A percentile compares a stretch with the other conserved stretches of the same genome.
These are phyloP conservation scores for Rhabdophis nuchalis DNA, from an alignment of 2,797 vertebrate species.

Conservation along the genomic window DNA sequence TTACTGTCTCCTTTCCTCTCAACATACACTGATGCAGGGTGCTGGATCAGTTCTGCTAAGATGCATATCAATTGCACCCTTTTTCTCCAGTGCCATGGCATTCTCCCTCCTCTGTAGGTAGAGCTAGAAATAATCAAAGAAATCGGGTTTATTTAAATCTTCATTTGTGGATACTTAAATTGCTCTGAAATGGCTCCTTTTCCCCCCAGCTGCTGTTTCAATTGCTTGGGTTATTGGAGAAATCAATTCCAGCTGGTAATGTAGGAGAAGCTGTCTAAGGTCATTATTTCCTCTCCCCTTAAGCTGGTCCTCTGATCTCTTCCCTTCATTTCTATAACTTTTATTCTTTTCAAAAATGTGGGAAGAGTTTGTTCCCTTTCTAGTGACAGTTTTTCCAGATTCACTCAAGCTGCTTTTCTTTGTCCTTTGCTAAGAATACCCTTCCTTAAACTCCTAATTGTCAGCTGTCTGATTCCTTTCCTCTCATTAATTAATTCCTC, in stretches of 20 bases:
- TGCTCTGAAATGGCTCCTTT: neutral
- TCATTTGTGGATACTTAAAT: neutral
- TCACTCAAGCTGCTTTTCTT: neutral
- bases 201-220: neutral
- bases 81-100: neutral
- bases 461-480: neutral
- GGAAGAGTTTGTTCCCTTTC: neutral
- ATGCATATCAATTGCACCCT: neutral
- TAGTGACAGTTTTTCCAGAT: neutral
- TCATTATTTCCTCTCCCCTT: neutral
- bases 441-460: neutral
- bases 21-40: neutral
- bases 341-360: neutral
- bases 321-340: neutral
- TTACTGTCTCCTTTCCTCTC: neutral
- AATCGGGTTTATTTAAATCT: neutral
- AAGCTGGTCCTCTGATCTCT: neutral
- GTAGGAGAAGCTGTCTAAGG: neutral
- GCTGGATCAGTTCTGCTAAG: neutral
- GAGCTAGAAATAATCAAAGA: neutral
- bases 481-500: too few species aligned
- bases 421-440: neutral
- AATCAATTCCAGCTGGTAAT: neutral
- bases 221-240: neutral
- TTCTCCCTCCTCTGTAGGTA: neutral